These are phyloP conservation scores for Crax fasciolata DNA, from an alignment of 2,797 vertebrate species.

Conservation along the genomic window DNA sequence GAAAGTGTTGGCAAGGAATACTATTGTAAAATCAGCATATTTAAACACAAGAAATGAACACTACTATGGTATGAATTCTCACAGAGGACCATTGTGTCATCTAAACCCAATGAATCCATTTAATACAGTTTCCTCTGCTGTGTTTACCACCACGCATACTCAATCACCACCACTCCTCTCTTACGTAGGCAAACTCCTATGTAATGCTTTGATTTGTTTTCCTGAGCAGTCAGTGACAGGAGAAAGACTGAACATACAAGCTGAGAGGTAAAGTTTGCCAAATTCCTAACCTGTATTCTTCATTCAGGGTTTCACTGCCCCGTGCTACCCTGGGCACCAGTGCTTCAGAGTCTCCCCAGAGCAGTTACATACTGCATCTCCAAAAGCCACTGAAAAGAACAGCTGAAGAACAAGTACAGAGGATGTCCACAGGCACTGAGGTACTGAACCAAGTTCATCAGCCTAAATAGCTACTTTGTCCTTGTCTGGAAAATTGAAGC, in stretches of 20 bases:
- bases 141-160: fast-evolving
- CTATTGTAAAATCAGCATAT: neutral
- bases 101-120: neutral
- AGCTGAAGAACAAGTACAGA: fast-evolving
- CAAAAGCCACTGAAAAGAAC: neutral
- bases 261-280: neutral
- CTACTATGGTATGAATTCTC: neutral
- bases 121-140: neutral
- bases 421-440: neutral
- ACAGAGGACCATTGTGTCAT: neutral
- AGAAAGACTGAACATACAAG: neutral
- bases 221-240: neutral
- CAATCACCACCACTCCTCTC: fast-evolving
- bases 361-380: neutral
- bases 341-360: neutral
- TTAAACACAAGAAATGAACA: neutral
- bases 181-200: neutral
- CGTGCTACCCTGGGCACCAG: fast-evolving
- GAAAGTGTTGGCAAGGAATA: neutral
- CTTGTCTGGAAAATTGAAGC: neutral
- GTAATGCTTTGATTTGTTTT: neutral
- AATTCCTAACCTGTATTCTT: neutral
- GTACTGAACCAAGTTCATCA: neutral
- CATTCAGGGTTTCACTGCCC: neutral
- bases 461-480: neutral